Conservation (phyloP, 2,888 invertebrate species). For the Netelia inedita region DNA sequence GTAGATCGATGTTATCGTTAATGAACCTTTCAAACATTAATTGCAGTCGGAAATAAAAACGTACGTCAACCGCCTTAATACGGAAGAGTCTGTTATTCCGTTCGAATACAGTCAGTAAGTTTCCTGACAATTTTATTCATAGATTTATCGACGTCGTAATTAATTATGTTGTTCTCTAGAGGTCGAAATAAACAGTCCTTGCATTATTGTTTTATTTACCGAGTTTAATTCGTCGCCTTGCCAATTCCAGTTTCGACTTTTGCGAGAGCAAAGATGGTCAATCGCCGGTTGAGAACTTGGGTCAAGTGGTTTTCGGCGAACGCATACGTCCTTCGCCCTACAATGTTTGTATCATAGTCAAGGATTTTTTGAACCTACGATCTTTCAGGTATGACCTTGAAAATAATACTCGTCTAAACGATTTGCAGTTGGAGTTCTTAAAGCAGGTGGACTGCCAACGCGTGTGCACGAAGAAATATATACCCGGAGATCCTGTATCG, state of each 20-base stretch:
- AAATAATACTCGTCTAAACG: background rate
- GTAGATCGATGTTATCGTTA: background rate
- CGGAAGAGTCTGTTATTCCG: conserved; percentile 99
- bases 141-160: background rate
- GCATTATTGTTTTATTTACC: background rate
- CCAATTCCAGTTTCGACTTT: conserved; percentile 93
- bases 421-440: conserved; percentile 89
- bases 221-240: background rate
- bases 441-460: conserved; percentile 89
- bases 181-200: background rate
- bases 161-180: background rate
- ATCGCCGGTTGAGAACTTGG: conserved; percentile 98
- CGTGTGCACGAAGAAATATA: conserved; percentile 92
- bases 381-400: background rate
- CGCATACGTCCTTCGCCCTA: conserved; percentile 98
- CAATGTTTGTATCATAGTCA: conserved; percentile 86
- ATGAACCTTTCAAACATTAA: conserved; percentile 9
- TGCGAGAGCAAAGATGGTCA: conserved; percentile 90
- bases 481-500: conserved; percentile 88
- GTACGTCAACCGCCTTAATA: conserved; percentile 98
- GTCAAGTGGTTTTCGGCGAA: conserved; percentile 99
- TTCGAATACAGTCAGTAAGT: conserved; percentile 97
- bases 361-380: background rate
- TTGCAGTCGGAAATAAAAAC: conserved; percentile 95
- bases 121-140: conserved; percentile 24